Percentiles rank a stretch among this genome's conserved stretches.
These are phyloP conservation scores for Parazoanthus atlanticus DNA, from an alignment of 92 coral and sea anemone genomes.

Conservation along the genomic window DNA sequence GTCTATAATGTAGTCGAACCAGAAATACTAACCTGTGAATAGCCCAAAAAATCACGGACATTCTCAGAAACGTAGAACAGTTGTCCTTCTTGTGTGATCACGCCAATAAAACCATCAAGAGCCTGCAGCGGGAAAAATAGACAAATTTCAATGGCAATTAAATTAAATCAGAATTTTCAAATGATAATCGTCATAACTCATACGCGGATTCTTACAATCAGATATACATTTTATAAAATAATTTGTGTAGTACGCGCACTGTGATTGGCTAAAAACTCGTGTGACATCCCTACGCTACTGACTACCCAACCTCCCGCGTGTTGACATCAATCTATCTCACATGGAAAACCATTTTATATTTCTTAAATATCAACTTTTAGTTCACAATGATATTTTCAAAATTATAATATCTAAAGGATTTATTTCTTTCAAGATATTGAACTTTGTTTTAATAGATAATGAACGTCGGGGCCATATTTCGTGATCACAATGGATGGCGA, in stretches of 20 bases:
- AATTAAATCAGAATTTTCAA: no score
- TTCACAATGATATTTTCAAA: background rate
- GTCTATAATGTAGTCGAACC: background rate
- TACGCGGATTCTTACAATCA: no score
- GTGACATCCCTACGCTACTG: no score
- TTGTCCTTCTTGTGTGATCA: slow-evolving; percentile 96
- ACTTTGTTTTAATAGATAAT: background rate
- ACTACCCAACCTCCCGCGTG: no score
- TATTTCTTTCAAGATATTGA: no score
- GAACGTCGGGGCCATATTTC: background rate
- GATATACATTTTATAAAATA: no score
- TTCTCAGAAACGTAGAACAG: slow-evolving; percentile 98
- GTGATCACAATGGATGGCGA: background rate
- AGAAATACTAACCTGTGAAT: slow-evolving; percentile 76
- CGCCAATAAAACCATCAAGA: slow-evolving; percentile 96
- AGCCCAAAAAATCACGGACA: slow-evolving; percentile 96
- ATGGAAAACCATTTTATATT: no score
- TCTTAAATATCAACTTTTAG: background rate
- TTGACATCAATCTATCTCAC: no score
- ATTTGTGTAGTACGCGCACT: background rate
- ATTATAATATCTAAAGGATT: background rate
- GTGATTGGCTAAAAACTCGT: no score
- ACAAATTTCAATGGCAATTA: background rate
- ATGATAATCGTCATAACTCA: no score
- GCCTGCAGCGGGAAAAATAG: slow-evolving; percentile 61